phyloP scores from a whole-genome alignment of 2,797 vertebrate genomes.

The Manis javanica region DNA sequence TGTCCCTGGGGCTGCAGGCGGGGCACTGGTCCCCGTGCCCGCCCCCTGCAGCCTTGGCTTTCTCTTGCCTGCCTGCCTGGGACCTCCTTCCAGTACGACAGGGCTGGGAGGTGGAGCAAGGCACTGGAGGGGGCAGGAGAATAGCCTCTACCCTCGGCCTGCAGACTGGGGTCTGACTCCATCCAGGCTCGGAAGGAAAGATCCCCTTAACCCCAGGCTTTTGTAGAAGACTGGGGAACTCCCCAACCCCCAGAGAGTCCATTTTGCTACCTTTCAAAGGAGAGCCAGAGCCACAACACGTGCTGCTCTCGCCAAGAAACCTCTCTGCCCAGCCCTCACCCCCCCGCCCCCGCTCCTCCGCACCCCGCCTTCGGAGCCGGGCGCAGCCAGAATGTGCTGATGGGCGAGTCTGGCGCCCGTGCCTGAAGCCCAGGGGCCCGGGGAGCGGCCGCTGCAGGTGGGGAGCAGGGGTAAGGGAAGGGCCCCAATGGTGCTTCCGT shows the following conservation, averaged over 20 bases:
- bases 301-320: not conserved
- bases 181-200: not conserved
- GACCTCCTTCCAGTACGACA: not conserved
- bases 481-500: slow-evolving; percentile 73
- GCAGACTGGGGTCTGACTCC: not conserved
- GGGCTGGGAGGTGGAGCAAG: no score
- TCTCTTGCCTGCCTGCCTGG: slow-evolving; percentile 28
- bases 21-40: slow-evolving; percentile 26
- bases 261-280: not conserved
- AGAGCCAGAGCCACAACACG: not conserved
- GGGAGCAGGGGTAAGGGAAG: slow-evolving; percentile 44
- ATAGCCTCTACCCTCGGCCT: fast-evolving
- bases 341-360: not conserved
- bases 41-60: slow-evolving; percentile 53
- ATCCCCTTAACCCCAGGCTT: not conserved
- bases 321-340: not conserved
- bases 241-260: not conserved
- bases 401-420: not conserved
- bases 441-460: slow-evolving; percentile 54
- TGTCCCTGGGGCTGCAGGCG: slow-evolving; percentile 58
- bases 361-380: no score
- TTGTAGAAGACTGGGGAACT: not conserved
- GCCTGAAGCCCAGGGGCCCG: not conserved
- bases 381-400: slow-evolving; percentile 38
- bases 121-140: not conserved